Conservation (phyloP, 2,113 vertebrate genomes). For the Seriola aureovittata region DNA sequence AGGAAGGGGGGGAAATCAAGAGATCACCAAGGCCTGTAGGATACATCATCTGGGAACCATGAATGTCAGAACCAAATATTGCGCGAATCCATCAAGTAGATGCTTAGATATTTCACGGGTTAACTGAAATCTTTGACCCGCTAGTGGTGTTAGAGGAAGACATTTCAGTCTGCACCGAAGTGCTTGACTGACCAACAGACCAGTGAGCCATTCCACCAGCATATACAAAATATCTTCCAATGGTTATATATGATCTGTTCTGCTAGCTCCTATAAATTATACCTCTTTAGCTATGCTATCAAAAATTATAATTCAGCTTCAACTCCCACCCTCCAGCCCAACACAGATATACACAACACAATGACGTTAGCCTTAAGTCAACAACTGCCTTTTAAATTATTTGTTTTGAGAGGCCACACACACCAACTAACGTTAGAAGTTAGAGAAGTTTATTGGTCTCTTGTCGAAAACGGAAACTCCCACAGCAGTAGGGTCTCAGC, state of each 20-base stretch:
- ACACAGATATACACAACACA: neutral
- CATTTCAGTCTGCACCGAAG: neutral
- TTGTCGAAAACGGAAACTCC: conserved; percentile 36
- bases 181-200: neutral
- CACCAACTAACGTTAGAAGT: neutral
- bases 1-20: no score
- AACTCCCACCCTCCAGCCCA: neutral
- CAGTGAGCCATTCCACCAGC: neutral
- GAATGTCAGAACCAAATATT: neutral
- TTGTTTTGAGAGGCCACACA: neutral
- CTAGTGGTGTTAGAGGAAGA: neutral
- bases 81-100: neutral
- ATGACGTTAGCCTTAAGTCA: neutral
- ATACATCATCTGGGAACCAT: neutral
- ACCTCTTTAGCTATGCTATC: neutral
- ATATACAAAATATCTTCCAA: neutral
- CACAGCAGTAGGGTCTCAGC: conserved; percentile 44
- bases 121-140: neutral
- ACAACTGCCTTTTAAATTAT: neutral
- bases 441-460: conserved; percentile 11
- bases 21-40: no score
- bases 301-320: neutral
- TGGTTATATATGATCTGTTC: neutral
- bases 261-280: neutral
- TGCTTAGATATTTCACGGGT: neutral